Base-by-base conservation (phyloP, 2,888 invertebrate genomes). In the Gortyna flavago region DNA sequence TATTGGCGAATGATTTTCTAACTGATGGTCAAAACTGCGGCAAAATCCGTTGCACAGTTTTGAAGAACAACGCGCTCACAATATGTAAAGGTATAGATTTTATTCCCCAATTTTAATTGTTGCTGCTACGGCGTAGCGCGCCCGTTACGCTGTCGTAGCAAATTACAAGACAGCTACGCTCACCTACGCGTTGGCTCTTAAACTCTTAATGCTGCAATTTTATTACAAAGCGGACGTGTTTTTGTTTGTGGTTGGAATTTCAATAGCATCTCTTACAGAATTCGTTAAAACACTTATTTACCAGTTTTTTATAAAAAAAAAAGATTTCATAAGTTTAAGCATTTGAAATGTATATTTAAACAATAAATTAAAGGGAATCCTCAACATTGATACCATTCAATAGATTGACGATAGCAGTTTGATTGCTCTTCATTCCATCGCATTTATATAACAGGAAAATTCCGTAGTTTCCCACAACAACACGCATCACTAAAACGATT, bases 401-500 rank as follows among this genome's bases (percentile, higher is more conserved):
- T 62, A 62, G 16, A 41, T 32, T 32, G n/a, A n/a, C 29, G 25
- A 18, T 51, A 32, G 21, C n/a, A 51, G 1, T 75, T 66, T 21
- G 6, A 61, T 32, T 18, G 3, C 29, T 44, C 13, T 54, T 9
- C 2, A 3, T 67, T 61, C 75, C 11, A 2, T 41, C 32, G 11
- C n/a, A 75, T 51, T 75, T 44, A 44, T 35, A 48, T 7, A 44
- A n/a, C n/a, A 25, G 16, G 9, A 29, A 54, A 51, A 66, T 86
- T 54, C 75, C 61, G 38, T 48, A 44, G 13, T 41, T 41, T 41
- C 57, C 70, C 48, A 54, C 25, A 32, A 57, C 44, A 51, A 62
- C 66, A 54, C 35, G 35, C 85, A 85, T 73, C 87, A 87, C 85
- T 85, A 85, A 59, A 75, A 73, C 75, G 54, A 72, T 66, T 72